Evolutionary conservation across 2,113 vertebrate species (phyloP), one percentile per base, ranked within the genome.

Genomic region (Chaetodon trifascialis): DNA sequence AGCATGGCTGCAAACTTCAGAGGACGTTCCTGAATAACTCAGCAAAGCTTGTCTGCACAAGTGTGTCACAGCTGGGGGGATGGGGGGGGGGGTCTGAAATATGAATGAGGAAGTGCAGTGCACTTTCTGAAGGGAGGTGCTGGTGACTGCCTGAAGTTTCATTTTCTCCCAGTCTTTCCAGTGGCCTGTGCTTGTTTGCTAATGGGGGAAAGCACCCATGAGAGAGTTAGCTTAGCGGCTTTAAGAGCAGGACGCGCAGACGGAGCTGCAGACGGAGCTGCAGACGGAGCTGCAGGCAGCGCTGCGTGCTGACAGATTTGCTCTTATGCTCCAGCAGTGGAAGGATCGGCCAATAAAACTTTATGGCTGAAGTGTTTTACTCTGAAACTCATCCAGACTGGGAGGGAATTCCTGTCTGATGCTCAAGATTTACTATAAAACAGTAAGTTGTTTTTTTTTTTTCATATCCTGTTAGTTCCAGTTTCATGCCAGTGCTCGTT

Each of bases 401-500:
- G 5, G 38, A 71, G n/a, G 44, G 42, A 60, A 44, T 21, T 58
- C 21, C 23, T 30, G 51, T 59, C 58, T 47, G 19, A 25, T 47
- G 49, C 15, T 70, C 21, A 55, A 51, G 70, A 80, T 67, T 66
- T 66, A 7, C 51, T 65, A 23, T 36, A 5, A 38, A 23, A 15
- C 40, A 69, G 40, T 51, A 62, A n/a, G 11, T 40, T 40, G 38
- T 40, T 5, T 47, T 58, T 66, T 63, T 62, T 16, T 21, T 64
- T 46, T 25, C 40, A 72, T 23, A 19, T 58, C 55, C 23, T 54
- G 14, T 47, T 46, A 49, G 34, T 46, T 70, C 49, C n/a, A 71
- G 7, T 76, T 47, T 64, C 11, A 47, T 64, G 56, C 25, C 21
- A 6, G 7, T 62, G 55, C 17, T 44, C 69, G 19, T 76, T 82